Evolutionary conservation across 2,888 invertebrate genomes (phyloP).

Genomic region (Polietes domitor): DNA sequence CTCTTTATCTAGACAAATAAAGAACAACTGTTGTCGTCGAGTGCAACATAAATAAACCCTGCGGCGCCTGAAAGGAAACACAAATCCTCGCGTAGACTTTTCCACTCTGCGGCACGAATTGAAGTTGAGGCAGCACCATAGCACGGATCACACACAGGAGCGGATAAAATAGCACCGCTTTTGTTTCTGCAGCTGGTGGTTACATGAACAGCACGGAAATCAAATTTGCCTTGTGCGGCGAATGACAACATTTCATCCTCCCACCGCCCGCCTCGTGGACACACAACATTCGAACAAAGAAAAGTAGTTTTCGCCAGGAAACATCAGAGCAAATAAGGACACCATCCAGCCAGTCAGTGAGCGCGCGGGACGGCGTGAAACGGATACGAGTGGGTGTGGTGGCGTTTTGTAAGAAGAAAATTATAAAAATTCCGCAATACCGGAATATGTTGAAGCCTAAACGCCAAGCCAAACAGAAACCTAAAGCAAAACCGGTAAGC

Average conservation of each 20-base stretch:
- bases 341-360: neutral
- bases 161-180: neutral
- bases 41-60: constrained; percentile 60
- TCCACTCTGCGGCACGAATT: neutral
- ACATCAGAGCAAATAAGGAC: neutral
- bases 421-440: constrained; percentile 70
- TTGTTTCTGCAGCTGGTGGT: constrained; percentile 13
- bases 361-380: neutral
- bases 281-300: neutral
- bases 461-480: constrained; percentile 79
- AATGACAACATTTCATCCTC: constrained; percentile 13
- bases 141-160: neutral
- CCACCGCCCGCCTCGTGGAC: neutral
- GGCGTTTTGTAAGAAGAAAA: constrained; percentile 57
- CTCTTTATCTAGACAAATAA: constrained; percentile 60
- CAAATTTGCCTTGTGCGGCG: constrained; percentile 8
- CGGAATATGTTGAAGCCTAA: constrained; percentile 80
- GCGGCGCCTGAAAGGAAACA: neutral
- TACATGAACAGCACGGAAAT: constrained; percentile 20
- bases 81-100: neutral
- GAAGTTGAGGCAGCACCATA: too few relatives aligned
- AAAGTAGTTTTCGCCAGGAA: constrained; percentile 8
- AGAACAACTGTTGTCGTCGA: constrained; percentile 62
- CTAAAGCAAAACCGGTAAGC: constrained; percentile 80
- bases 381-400: constrained; percentile 26